These are phyloP conservation scores for Ennomos quercinarius DNA, from an alignment of 2,888 invertebrate genomes.

Conservation along the genomic window DNA sequence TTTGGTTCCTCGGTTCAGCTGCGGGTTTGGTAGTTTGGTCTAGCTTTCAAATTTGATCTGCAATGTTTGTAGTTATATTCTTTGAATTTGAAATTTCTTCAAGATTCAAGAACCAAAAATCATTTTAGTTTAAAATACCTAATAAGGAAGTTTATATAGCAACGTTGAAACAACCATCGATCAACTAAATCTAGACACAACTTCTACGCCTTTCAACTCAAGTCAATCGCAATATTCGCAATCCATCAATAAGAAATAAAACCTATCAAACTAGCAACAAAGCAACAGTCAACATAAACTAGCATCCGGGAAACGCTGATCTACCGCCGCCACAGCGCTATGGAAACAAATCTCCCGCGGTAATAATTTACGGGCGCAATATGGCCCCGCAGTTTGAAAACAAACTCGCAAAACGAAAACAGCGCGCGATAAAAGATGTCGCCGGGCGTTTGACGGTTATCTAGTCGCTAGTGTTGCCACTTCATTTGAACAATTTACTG, in stretches of 20 bases:
- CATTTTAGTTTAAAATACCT: no score
- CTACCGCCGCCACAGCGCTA: constrained; percentile 81
- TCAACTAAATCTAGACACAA: not conserved
- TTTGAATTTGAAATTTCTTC: no score
- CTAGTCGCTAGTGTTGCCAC: constrained; percentile 19
- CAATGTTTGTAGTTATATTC: no score
- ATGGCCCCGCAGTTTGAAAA: constrained; percentile 75
- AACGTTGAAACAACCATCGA: not conserved
- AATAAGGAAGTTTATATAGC: no score
- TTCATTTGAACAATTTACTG: constrained; percentile 4
- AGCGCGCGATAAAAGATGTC: constrained; percentile 81
- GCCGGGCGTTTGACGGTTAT: constrained; percentile 56
- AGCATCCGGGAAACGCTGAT: constrained; percentile 81
- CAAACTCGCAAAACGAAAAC: constrained; percentile 75
- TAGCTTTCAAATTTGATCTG: no score
- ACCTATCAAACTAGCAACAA: constrained; percentile 73
- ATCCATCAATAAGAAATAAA: constrained; percentile 40
- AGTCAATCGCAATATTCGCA: constrained; percentile 6
- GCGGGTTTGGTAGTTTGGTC: no score
- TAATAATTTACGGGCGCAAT: constrained; percentile 82
- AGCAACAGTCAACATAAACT: constrained; percentile 79
- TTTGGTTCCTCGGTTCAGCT: no score
- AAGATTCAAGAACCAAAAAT: no score
- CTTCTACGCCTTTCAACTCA: not conserved
- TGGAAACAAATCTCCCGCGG: constrained; percentile 82